Evolutionary conservation across 2,113 vertebrate genomes (phyloP).

Genomic region (Istiophorus platypterus): DNA sequence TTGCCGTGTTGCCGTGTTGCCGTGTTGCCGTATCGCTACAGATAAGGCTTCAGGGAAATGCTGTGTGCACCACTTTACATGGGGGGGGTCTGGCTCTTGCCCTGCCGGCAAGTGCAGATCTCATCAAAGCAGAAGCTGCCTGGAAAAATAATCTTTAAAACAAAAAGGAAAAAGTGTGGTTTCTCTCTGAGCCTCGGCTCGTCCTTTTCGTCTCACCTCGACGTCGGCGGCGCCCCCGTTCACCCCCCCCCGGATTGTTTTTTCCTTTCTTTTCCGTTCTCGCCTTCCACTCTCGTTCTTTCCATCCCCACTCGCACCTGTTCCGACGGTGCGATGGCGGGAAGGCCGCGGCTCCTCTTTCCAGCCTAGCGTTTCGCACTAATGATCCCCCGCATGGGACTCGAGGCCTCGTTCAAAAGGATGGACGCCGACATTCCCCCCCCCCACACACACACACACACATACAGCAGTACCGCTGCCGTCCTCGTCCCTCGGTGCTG

Average conservation of each 20-base stretch:
- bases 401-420: too few species aligned
- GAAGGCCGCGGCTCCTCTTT: conserved; percentile 2
- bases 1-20: conserved; percentile 40
- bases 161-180: background rate
- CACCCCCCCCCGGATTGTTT: too few species aligned
- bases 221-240: background rate
- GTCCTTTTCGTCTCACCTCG: conserved; percentile 29
- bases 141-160: conserved; percentile 7
- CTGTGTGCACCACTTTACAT: conserved; percentile 62
- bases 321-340: conserved; percentile 15
- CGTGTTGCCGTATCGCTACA: conserved; percentile 46
- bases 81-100: conserved; percentile 37
- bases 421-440: too few species aligned
- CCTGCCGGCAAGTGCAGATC: conserved; percentile 46
- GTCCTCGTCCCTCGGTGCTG: too few species aligned
- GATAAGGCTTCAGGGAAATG: conserved; percentile 70
- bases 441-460: too few species aligned
- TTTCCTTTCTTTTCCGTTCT: too few species aligned
- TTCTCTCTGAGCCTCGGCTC: background rate
- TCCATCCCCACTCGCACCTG: background rate
- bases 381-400: conserved; percentile 27
- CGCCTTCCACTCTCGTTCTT: background rate
- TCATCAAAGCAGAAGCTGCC: conserved; percentile 26
- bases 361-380: conserved; percentile 12
- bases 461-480: too few species aligned